These are phyloP conservation scores for Chymomyza fuscimana DNA, from an alignment of 2,888 invertebrate genomes.

Conservation along the genomic window DNA sequence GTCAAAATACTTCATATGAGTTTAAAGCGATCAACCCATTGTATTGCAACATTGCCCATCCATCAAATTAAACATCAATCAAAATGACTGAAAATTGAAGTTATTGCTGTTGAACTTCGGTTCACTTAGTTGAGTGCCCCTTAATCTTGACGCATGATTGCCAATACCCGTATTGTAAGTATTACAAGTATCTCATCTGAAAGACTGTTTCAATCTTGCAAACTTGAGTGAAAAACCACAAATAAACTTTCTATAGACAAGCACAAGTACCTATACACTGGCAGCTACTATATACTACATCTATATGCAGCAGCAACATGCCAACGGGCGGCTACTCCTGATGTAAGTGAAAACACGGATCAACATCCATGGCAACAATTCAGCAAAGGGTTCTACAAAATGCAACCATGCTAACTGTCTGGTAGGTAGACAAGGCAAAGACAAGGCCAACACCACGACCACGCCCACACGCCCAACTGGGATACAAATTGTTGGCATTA, in stretches of 20 bases:
- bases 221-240: background rate
- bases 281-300: too few species aligned
- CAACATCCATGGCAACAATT: slow-evolving; percentile 65
- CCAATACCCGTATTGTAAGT: background rate
- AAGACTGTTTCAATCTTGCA: background rate
- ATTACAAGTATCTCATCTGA: background rate
- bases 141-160: background rate
- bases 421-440: slow-evolving; percentile 59
- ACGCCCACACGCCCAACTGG: slow-evolving; percentile 13
- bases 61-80: slow-evolving; percentile 62
- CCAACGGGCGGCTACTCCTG: background rate
- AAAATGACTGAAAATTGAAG: slow-evolving; percentile 23
- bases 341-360: slow-evolving; percentile 73
- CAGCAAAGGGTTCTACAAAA: slow-evolving; percentile 47
- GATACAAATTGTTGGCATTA: slow-evolving; percentile 33
- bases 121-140: background rate
- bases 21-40: background rate
- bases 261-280: too few species aligned
- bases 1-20: background rate
- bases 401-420: slow-evolving; percentile 7
- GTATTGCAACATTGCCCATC: slow-evolving; percentile 33
- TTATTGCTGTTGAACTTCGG: background rate
- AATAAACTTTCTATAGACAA: background rate
- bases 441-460: slow-evolving; percentile 48
- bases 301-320: background rate